Evolutionary conservation across 2,797 vertebrate genomes (phyloP).

Genomic region (Betta splendens): DNA sequence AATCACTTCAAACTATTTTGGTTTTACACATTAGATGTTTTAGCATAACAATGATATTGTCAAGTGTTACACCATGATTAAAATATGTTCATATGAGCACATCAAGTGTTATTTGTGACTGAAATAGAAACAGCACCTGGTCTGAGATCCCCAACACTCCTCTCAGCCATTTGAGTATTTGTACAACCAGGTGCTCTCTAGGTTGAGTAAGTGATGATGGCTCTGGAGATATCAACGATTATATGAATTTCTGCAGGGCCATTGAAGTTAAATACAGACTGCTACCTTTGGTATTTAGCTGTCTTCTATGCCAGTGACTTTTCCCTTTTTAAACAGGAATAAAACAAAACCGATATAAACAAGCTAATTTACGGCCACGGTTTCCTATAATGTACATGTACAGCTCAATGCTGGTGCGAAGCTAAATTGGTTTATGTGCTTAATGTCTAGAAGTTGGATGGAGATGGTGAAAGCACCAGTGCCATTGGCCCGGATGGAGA

Average conservation of each 20-base stretch:
- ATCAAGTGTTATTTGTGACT: background rate
- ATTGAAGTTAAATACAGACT: background rate
- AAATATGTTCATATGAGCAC: background rate
- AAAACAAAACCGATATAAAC: background rate
- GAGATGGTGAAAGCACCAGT: constrained; percentile 89
- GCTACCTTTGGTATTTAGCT: no score
- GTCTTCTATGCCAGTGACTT: background rate
- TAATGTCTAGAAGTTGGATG: constrained; percentile 87
- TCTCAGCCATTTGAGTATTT: background rate
- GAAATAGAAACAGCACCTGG: background rate
- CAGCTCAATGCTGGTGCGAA: background rate
- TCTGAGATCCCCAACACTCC: background rate
- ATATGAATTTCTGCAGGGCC: background rate
- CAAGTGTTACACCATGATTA: background rate
- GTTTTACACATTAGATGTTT: background rate
- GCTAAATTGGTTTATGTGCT: constrained; percentile 20
- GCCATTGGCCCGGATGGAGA: constrained; percentile 95
- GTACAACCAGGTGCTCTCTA: background rate
- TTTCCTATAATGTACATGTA: background rate
- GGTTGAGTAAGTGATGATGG: background rate
- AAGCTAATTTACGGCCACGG: background rate
- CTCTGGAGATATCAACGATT: background rate
- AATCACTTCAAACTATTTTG: background rate
- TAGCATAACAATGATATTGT: background rate
- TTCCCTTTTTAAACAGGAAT: background rate